Conservation (phyloP, 2,797 vertebrate species). For the Channa striata region DNA sequence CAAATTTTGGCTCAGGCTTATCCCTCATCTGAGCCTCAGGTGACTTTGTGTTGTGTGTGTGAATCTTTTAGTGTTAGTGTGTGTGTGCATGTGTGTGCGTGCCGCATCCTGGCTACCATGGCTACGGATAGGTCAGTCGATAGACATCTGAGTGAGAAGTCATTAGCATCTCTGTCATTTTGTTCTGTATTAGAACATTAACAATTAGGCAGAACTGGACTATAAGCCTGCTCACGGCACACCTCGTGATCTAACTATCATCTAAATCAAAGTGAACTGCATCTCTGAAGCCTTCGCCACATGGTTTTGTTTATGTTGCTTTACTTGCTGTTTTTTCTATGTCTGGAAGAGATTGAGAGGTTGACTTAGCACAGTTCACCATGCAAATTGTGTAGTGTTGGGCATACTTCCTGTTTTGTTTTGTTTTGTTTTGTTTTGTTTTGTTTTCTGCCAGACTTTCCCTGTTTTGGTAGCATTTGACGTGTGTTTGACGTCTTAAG, state of each 20-base stretch:
- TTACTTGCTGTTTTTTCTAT: slow-evolving; percentile 34
- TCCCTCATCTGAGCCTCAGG: slow-evolving; percentile 59
- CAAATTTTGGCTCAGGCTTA: slow-evolving; percentile 45
- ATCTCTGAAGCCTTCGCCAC: slow-evolving; percentile 45
- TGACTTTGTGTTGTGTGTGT: slow-evolving; percentile 50
- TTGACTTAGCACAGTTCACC: slow-evolving; percentile 37
- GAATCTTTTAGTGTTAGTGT: slow-evolving; percentile 6
- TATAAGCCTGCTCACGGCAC: slow-evolving; percentile 31
- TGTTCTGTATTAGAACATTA: slow-evolving; percentile 75
- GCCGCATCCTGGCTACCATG: slow-evolving; percentile 57
- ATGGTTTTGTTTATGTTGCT: slow-evolving; percentile 50
- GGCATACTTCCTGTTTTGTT: slow-evolving; percentile 19
- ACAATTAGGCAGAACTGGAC: slow-evolving; percentile 66
- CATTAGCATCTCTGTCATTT: slow-evolving; percentile 75
- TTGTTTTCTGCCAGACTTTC: slow-evolving; percentile 33
- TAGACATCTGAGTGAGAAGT: slow-evolving; percentile 67
- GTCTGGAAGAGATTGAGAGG: slow-evolving; percentile 33
- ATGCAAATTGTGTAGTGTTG: slow-evolving; percentile 30
- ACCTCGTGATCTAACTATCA: slow-evolving; percentile 42
- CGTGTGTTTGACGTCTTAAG: slow-evolving; percentile 49
- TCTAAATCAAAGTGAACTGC: slow-evolving; percentile 40
- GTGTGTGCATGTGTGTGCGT: background rate
- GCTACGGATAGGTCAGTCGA: slow-evolving; percentile 60
- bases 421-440: background rate
- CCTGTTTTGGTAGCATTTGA: slow-evolving; percentile 49